phyloP scores from a whole-genome alignment of 2,797 vertebrate genomes.

The Mycteria americana region DNA sequence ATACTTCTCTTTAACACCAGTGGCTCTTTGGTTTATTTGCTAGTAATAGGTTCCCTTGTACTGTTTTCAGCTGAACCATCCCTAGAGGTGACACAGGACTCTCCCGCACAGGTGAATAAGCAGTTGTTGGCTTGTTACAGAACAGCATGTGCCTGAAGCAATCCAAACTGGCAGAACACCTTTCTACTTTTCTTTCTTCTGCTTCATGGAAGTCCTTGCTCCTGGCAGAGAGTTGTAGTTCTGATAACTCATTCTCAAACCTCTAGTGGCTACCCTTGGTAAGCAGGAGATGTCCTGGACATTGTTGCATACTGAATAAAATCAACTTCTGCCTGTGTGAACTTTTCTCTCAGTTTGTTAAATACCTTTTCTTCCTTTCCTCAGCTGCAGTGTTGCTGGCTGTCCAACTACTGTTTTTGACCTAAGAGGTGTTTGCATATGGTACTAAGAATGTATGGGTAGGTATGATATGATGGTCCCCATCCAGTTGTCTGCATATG shows the following conservation, averaged over 20 bases:
- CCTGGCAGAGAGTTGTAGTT: background rate
- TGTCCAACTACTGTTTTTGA: background rate
- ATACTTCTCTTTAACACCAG: background rate
- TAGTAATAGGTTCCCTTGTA: background rate
- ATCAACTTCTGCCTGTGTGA: background rate
- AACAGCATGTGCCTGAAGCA: background rate
- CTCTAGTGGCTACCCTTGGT: background rate
- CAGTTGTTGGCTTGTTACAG: background rate
- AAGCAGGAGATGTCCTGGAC: background rate
- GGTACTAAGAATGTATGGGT: background rate
- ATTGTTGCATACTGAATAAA: background rate
- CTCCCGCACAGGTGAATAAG: background rate
- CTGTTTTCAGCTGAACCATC: constrained; percentile 9
- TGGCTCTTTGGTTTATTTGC: background rate
- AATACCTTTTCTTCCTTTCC: background rate
- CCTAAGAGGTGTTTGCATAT: background rate
- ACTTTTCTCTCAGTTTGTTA: background rate
- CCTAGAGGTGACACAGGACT: background rate
- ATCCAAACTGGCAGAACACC: background rate
- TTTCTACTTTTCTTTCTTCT: background rate
- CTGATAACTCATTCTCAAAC: background rate
- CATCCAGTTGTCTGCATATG: background rate
- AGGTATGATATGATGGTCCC: background rate
- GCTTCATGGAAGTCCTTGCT: constrained; percentile 1
- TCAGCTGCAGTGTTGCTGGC: background rate